Conservation (phyloP, 1,140 invertebrate genomes). For the Drosophila repleta region DNA sequence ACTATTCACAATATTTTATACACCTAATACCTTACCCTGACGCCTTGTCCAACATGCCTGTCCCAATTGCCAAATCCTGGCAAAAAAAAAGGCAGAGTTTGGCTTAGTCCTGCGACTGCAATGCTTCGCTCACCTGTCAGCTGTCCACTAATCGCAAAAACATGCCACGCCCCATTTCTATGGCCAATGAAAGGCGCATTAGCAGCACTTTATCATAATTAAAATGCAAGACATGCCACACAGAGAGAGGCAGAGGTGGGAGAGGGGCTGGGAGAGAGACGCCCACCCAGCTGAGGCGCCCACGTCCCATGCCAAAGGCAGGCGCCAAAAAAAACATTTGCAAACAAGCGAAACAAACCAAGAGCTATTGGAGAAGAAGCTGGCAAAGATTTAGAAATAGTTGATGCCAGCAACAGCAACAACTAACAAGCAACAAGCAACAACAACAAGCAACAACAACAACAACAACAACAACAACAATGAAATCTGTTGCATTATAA, state of each 20-base stretch:
- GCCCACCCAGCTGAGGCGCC: slow-evolving; percentile 10
- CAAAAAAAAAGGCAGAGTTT: no score
- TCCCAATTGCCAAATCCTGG: no score
- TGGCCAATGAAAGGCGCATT: slow-evolving; percentile 38
- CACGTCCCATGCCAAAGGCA: slow-evolving; percentile 20
- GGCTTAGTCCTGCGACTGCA: no score
- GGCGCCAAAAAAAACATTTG: slow-evolving; percentile 38
- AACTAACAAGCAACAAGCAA: no score
- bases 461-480: slow-evolving; percentile 14
- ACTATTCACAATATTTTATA: no score
- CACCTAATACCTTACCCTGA: no score
- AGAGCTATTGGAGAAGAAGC: slow-evolving; percentile 7
- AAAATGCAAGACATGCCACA: slow-evolving; percentile 29
- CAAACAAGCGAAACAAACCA: not conserved
- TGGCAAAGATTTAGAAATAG: slow-evolving; percentile 33
- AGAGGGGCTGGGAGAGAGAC: not conserved
- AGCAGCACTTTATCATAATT: slow-evolving; percentile 47
- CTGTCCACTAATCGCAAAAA: slow-evolving; percentile 11
- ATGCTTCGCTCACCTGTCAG: no score
- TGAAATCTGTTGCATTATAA: slow-evolving; percentile 12
- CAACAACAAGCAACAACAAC: slow-evolving; percentile 9
- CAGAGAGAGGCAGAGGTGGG: no score
- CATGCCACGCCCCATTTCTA: slow-evolving; percentile 7
- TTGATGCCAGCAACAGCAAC: slow-evolving; percentile 11
- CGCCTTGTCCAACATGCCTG: no score